These are phyloP conservation scores for Chlorodrepanis virens DNA, from an alignment of 2,113 vertebrate species.

Conservation along the genomic window DNA sequence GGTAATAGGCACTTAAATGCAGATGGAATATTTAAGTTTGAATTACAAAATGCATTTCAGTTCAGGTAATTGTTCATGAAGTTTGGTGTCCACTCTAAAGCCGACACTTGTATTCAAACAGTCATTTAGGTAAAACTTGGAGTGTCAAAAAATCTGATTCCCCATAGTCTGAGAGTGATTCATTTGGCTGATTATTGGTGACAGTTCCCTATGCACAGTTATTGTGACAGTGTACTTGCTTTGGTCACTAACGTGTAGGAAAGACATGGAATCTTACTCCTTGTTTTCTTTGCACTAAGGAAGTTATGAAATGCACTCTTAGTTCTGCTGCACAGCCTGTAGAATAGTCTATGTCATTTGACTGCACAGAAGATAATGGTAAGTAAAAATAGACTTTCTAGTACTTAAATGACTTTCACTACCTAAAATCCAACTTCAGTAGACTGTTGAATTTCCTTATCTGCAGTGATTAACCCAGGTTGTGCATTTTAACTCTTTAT, in stretches of 20 bases:
- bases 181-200: not conserved
- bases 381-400: conserved; percentile 1
- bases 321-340: not conserved
- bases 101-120: not conserved
- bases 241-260: not conserved
- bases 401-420: not conserved
- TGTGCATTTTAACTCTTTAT: not conserved
- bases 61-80: not conserved
- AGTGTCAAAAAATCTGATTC: not conserved
- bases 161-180: not conserved
- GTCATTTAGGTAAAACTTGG: not conserved
- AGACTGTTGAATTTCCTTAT: not conserved
- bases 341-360: not conserved
- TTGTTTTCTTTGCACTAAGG: not conserved
- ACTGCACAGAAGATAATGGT: not conserved
- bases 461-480: not conserved
- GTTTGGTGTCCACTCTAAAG: not conserved
- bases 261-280: not conserved
- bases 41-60: not conserved
- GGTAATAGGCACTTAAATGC: not conserved
- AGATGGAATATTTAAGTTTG: not conserved
- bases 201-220: not conserved
- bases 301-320: not conserved
- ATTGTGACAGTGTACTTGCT: not conserved
- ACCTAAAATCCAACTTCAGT: not conserved